Evolutionary conservation across 2,888 invertebrate genomes (phyloP).

Genomic region (Polietes domitor): DNA sequence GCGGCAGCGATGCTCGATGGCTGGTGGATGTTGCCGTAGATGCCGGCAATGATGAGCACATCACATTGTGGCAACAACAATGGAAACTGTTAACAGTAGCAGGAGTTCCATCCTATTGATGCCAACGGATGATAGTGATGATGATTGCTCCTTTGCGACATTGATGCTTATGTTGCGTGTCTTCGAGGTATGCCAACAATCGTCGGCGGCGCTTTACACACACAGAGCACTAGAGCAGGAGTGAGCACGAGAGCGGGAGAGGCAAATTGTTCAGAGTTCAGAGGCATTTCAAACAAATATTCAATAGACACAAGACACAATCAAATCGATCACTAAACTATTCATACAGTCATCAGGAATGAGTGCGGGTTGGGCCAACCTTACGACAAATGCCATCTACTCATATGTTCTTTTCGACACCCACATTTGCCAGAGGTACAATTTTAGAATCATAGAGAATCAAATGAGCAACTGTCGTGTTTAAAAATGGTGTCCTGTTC

Average conservation of each 20-base stretch:
- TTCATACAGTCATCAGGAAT: constrained; percentile 61
- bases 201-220: constrained; percentile 64
- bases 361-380: constrained; percentile 1
- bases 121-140: constrained; percentile 51
- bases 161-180: constrained; percentile 68
- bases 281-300: constrained; percentile 54
- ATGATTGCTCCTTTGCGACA: constrained; percentile 68
- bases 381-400: no score
- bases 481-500: no score
- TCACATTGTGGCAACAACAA: constrained; percentile 45
- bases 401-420: no score
- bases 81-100: constrained; percentile 56
- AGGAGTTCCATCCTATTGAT: constrained; percentile 51
- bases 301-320: constrained; percentile 64
- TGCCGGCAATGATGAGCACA: constrained; percentile 57
- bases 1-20: neutral
- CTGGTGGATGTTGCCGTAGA: constrained; percentile 50
- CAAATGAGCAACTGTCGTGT: no score
- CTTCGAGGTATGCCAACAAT: constrained; percentile 59
- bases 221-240: neutral
- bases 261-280: constrained; percentile 53
- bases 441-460: no score
- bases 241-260: constrained; percentile 18
- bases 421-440: no score
- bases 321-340: constrained; percentile 66